Evolutionary conservation across 2,888 invertebrate species (phyloP).

Genomic region (Aphrophora alni): DNA sequence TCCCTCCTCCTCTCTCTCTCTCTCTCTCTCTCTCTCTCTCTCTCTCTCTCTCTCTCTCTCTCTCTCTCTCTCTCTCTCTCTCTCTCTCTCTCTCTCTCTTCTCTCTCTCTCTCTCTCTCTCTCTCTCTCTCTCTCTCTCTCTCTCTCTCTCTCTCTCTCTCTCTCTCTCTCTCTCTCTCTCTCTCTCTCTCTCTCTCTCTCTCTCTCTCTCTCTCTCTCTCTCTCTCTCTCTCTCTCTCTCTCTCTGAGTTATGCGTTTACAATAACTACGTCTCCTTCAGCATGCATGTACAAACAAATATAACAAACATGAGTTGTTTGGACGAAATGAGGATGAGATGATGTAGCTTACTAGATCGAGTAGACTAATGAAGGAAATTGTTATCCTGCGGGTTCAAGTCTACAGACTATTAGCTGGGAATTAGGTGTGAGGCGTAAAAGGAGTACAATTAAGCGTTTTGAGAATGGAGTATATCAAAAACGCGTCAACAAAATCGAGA

Average conservation of each 20-base stretch:
- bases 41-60: neutral
- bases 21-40: neutral
- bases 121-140: neutral
- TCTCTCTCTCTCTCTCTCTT: conserved; percentile 2
- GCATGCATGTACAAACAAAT: too few relatives aligned
- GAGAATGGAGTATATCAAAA: too few relatives aligned
- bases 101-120: neutral
- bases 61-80: conserved; percentile 6
- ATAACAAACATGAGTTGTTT: too few relatives aligned
- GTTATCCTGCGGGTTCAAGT: too few relatives aligned
- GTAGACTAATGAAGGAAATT: too few relatives aligned
- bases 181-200: neutral
- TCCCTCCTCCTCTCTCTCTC: conserved; percentile 12
- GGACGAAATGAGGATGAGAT: too few relatives aligned
- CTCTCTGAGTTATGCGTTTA: neutral
- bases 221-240: neutral
- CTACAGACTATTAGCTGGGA: too few relatives aligned
- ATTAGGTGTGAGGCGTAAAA: too few relatives aligned
- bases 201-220: neutral
- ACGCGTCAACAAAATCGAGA: too few relatives aligned
- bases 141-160: neutral
- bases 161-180: neutral
- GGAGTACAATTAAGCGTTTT: too few relatives aligned
- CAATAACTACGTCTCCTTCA: neutral
- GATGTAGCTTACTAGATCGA: too few relatives aligned